Conservation (phyloP, 2,113 vertebrate species). For the Melanocharis versteri region DNA sequence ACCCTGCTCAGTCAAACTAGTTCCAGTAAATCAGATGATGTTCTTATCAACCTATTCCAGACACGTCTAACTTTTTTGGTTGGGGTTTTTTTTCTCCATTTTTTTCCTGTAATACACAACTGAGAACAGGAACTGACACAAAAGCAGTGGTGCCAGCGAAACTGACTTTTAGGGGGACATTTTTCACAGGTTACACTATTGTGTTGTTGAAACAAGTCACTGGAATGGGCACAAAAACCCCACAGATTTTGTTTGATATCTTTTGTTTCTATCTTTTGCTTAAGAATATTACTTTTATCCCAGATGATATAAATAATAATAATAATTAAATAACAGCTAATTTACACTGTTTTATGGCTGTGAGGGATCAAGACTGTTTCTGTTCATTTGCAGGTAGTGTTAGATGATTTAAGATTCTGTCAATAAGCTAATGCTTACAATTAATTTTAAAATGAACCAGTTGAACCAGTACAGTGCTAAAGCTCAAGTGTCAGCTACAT, state of each 20-base stretch:
- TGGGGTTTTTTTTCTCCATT: background rate
- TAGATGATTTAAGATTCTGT: background rate
- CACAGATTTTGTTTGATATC: background rate
- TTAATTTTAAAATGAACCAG: background rate
- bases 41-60: slow-evolving; percentile 44
- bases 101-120: background rate
- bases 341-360: background rate
- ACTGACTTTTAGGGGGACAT: background rate
- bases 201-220: background rate
- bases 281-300: background rate
- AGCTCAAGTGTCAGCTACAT: background rate
- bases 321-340: background rate
- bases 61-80: background rate
- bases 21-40: slow-evolving; percentile 6
- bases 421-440: slow-evolving; percentile 26
- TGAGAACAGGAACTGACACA: background rate
- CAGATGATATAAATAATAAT: background rate
- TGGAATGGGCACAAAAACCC: background rate
- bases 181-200: background rate
- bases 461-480: background rate
- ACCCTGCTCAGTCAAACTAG: background rate
- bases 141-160: background rate
- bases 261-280: background rate
- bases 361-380: background rate
- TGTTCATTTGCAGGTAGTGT: background rate